Percentiles rank a stretch among this genome's conserved stretches.
Conservation (phyloP, 2,888 invertebrate genomes). For the Dendrolimus pini region DNA sequence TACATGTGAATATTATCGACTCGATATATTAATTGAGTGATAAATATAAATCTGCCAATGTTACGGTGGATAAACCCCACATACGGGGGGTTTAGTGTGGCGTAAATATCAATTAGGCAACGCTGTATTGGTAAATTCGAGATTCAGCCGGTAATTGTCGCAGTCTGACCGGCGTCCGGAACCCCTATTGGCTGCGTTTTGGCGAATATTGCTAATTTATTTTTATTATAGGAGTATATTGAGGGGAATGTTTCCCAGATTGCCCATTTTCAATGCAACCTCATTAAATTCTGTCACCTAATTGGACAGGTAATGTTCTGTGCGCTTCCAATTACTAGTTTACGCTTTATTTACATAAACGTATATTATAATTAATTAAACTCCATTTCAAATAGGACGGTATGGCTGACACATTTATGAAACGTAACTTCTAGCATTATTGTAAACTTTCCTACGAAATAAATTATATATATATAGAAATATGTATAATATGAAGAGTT, state of each 20-base stretch:
- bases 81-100: constrained; percentile 45
- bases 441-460: too few species aligned
- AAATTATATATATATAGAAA: too few species aligned
- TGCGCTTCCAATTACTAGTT: background rate
- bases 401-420: too few species aligned
- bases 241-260: constrained; percentile 36
- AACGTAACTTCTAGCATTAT: too few species aligned
- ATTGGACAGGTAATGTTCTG: constrained; percentile 13
- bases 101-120: constrained; percentile 70
- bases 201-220: constrained; percentile 63
- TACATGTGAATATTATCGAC: constrained; percentile 6
- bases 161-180: constrained; percentile 29
- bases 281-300: constrained; percentile 41
- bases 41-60: constrained; percentile 34
- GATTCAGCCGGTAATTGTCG: constrained; percentile 48
- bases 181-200: constrained; percentile 38
- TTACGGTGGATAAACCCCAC: constrained; percentile 15
- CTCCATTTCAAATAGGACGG: too few species aligned
- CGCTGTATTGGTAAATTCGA: constrained; percentile 50
- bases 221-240: constrained; percentile 53
- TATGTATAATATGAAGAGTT: too few species aligned
- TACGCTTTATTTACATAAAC: too few species aligned
- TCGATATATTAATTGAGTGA: constrained; percentile 36
- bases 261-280: constrained; percentile 32
- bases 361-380: too few species aligned